A percentile compares a stretch with the other conserved stretches of the same genome.
phyloP scores from a whole-genome alignment of 92 coral and sea anemone genomes.

The Zoanthus sansibaricus region DNA sequence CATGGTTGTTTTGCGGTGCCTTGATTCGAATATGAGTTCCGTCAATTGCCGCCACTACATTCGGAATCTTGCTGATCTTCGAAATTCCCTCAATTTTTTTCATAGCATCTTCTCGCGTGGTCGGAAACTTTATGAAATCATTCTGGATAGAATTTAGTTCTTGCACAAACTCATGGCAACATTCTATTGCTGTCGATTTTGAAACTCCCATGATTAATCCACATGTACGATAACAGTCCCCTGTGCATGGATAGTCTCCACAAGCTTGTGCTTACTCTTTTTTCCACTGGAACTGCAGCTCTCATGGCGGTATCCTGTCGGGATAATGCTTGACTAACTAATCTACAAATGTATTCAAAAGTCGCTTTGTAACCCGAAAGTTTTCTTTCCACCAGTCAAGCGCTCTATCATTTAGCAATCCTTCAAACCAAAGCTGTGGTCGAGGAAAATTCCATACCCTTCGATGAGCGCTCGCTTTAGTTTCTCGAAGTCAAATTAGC shows the following conservation, averaged over 20 bases:
- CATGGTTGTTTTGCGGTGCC: slow-evolving; percentile 23
- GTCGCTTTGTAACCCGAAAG: slow-evolving; percentile 46
- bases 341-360: slow-evolving; percentile 36
- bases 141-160: slow-evolving; percentile 30
- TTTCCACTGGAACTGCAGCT: slow-evolving; percentile 45
- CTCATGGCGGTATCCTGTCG: slow-evolving; percentile 25
- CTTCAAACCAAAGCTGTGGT: slow-evolving; percentile 64
- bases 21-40: slow-evolving; percentile 54
- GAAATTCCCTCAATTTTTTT: slow-evolving; percentile 46
- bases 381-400: slow-evolving; percentile 52
- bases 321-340: not conserved
- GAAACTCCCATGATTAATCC: slow-evolving; percentile 50
- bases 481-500: slow-evolving; percentile 31
- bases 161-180: slow-evolving; percentile 53
- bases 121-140: slow-evolving; percentile 44
- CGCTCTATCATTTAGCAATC: slow-evolving; percentile 36
- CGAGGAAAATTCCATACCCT: slow-evolving; percentile 61
- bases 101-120: not conserved
- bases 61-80: slow-evolving; percentile 44
- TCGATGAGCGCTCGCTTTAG: slow-evolving; percentile 33
- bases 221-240: slow-evolving; percentile 53
- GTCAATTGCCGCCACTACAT: slow-evolving; percentile 52
- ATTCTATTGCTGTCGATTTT: slow-evolving; percentile 44
- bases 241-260: slow-evolving; percentile 54
- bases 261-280: slow-evolving; percentile 38